Evolutionary conservation across 2,888 invertebrate genomes (phyloP).

Genomic region (Eucriotettix oculatus): DNA sequence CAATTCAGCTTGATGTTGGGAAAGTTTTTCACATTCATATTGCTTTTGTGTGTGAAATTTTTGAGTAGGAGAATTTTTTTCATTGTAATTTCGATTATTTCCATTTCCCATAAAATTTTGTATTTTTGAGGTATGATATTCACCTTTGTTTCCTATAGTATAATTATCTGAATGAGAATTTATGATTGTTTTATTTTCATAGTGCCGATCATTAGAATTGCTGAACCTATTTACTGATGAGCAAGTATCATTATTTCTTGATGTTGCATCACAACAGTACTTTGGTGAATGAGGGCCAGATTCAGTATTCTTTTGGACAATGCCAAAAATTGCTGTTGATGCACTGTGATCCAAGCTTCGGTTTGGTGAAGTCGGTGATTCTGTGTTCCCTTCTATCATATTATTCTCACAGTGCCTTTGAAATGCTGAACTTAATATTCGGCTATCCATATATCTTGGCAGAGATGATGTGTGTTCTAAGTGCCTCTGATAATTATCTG

Average conservation of each 20-base stretch:
- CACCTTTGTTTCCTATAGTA: too few species aligned
- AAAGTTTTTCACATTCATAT: too few species aligned
- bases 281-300: not conserved
- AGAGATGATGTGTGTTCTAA: not conserved
- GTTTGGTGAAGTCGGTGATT: not conserved
- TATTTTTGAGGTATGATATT: too few species aligned
- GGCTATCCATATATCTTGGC: not conserved
- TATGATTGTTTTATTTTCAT: too few species aligned
- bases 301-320: not conserved
- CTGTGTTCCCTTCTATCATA: not conserved
- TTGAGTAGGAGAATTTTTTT: too few species aligned
- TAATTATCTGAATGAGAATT: too few species aligned
- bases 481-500: not conserved
- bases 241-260: not conserved
- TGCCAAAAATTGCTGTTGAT: not conserved
- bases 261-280: not conserved
- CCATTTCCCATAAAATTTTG: too few species aligned
- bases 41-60: too few species aligned
- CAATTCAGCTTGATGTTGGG: too few species aligned
- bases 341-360: not conserved
- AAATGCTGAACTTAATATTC: not conserved
- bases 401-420: not conserved
- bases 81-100: too few species aligned
- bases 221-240: too few species aligned
- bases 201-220: too few species aligned